Evolutionary conservation across 2,113 vertebrate species (phyloP).

Genomic region (Prietella phreatophila): DNA sequence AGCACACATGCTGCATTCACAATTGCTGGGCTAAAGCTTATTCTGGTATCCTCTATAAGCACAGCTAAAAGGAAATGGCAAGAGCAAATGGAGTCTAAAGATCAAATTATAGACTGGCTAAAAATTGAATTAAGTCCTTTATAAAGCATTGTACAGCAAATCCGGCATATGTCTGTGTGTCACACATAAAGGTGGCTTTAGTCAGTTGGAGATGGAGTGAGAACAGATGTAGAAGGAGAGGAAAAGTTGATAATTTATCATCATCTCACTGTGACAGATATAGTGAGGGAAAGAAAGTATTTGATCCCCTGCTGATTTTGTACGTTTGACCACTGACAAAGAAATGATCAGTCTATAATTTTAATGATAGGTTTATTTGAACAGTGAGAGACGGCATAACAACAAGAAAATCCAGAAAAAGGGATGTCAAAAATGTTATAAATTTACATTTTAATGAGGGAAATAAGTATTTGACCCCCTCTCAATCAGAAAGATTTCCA

Average conservation of each 20-base stretch:
- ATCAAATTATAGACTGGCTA: constrained; percentile 37
- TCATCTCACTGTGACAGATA: neutral
- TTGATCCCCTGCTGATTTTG: too few relatives aligned
- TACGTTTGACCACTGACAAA: too few relatives aligned
- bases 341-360: too few relatives aligned
- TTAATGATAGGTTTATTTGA: too few relatives aligned
- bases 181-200: neutral
- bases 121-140: constrained; percentile 44
- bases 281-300: too few relatives aligned
- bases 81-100: constrained; percentile 20
- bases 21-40: neutral
- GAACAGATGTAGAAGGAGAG: neutral
- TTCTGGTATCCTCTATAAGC: constrained; percentile 17
- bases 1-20: constrained; percentile 10
- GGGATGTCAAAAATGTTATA: too few relatives aligned
- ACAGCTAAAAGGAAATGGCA: constrained; percentile 31
- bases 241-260: neutral
- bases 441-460: too few relatives aligned
- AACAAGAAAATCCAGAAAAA: too few relatives aligned
- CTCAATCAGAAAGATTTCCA: too few relatives aligned
- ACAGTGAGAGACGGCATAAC: too few relatives aligned
- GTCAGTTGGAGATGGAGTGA: constrained; percentile 15
- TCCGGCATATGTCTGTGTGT: neutral
- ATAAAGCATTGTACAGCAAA: constrained; percentile 11
- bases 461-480: too few relatives aligned